Evolutionary conservation across 2,888 invertebrate genomes (phyloP), one percentile per base, ranked within the genome.

Genomic region (Epirrita christyi): DNA sequence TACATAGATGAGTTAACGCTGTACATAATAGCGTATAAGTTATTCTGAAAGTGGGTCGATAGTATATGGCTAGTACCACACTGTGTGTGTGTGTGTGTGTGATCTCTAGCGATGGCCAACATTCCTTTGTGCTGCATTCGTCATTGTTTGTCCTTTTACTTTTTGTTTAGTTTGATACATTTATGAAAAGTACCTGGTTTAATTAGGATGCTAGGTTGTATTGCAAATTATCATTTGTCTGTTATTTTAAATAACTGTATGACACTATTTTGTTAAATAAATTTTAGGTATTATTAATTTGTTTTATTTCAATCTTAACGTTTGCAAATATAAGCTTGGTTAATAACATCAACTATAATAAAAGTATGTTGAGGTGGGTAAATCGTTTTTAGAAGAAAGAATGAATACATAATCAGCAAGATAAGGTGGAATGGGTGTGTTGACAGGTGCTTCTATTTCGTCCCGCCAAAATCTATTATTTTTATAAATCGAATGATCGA

Each of bases 261-360:
- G 91, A 92, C 90, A 90, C 84, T 91, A 91, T 91, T 92, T 92
- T 92, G 91, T 91, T 91, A 89, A 88, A 89, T 92, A 92, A 91
- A 92, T 90, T 90, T 88, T 88, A 90, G 90, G 86, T 90, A 90
- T 86, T 87, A 75, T 68, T 59, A 40, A 61, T 73, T 75, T 66
- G 78, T 86, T 85, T 84, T 64, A 79, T 85, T 85, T 29, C 6
- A 29, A 29, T 29, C 2, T 32, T 32, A 32, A 32, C 32, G 7
- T 7, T 9, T 32, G 32, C 32, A 32, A 21, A 21, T 21, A 21
- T 21, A 21, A 21, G 2, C 21, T 21, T 21, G 4, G 21, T 21
- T 3, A 21, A 21, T n/a, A n/a, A n/a, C n/a, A 21, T 4, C 21
- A 21, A 21, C 21, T 21, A 21, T n/a, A n/a, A n/a, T n/a, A n/a